Conservation (phyloP, 1,140 invertebrate species). For the Pseudomyrmex sp. region DNA sequence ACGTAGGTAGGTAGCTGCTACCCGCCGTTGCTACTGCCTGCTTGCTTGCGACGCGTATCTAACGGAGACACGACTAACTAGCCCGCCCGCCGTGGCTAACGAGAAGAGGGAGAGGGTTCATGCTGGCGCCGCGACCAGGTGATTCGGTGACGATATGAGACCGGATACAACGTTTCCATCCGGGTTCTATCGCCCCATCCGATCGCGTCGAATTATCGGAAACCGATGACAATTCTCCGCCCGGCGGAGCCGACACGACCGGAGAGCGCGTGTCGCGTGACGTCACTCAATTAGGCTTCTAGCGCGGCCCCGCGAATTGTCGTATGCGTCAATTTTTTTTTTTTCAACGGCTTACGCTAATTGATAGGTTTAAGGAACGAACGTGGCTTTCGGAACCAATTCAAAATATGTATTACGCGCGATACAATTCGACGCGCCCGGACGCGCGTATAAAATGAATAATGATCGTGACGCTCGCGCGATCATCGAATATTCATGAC, state of each 20-base stretch:
- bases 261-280: slow-evolving; percentile 67
- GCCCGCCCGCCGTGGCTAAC: slow-evolving; percentile 60
- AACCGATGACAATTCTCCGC: slow-evolving; percentile 64
- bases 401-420: slow-evolving; percentile 28
- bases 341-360: slow-evolving; percentile 5
- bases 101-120: slow-evolving; percentile 49
- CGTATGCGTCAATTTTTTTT: neutral
- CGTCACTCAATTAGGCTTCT: slow-evolving; percentile 62
- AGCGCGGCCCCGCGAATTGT: neutral
- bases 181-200: slow-evolving; percentile 39
- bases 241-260: slow-evolving; percentile 4
- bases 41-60: slow-evolving; percentile 56
- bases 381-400: slow-evolving; percentile 44
- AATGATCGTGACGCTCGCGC: slow-evolving; percentile 38
- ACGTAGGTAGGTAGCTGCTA: neutral
- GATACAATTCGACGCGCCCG: neutral
- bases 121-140: slow-evolving; percentile 48
- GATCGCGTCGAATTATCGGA: slow-evolving; percentile 70
- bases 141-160: slow-evolving; percentile 56
- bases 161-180: slow-evolving; percentile 58
- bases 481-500: slow-evolving; percentile 52
- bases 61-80: slow-evolving; percentile 66
- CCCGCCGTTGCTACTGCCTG: neutral
- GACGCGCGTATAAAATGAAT: slow-evolving; percentile 34
- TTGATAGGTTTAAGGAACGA: slow-evolving; percentile 3